phyloP scores from a whole-genome alignment of 2,888 invertebrate species.

The Harpalus rubripes region DNA sequence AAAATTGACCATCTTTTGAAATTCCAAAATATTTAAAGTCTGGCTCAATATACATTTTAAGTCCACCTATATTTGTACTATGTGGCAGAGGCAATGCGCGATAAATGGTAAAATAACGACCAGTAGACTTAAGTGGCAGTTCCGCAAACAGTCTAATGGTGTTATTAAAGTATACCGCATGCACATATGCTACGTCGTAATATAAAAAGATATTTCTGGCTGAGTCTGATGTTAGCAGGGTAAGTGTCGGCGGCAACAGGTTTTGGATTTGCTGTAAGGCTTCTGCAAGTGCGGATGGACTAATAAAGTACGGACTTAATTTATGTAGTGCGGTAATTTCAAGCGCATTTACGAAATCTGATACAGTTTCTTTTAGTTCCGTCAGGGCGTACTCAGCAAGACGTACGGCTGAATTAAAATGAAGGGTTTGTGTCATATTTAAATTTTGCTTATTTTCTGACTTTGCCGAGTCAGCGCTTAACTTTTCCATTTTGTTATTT shows the following conservation, averaged over 20 bases:
- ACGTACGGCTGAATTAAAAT: constrained; percentile 37
- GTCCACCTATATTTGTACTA: background rate
- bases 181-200: constrained; percentile 27
- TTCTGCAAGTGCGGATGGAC: constrained; percentile 12
- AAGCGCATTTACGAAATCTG: constrained; percentile 43
- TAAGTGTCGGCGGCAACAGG: constrained; percentile 23
- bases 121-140: constrained; percentile 46
- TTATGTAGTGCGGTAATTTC: constrained; percentile 55
- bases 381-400: constrained; percentile 41
- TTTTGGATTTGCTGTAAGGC: constrained; percentile 40
- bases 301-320: constrained; percentile 53
- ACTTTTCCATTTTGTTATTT: constrained; percentile 35
- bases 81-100: constrained; percentile 43
- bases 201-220: constrained; percentile 18
- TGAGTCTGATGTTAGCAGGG: constrained; percentile 11
- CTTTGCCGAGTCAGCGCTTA: background rate
- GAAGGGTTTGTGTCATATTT: constrained; percentile 3
- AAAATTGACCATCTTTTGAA: too few relatives aligned
- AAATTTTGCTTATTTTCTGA: background rate
- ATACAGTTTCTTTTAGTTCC: constrained; percentile 53
- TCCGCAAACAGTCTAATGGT: constrained; percentile 55
- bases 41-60: constrained; percentile 27
- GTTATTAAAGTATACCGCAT: constrained; percentile 31
- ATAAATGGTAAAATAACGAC: constrained; percentile 52
- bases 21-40: too few relatives aligned